phyloP scores from a whole-genome alignment of 23 tunicate species.

The Phallusia fumigata region DNA sequence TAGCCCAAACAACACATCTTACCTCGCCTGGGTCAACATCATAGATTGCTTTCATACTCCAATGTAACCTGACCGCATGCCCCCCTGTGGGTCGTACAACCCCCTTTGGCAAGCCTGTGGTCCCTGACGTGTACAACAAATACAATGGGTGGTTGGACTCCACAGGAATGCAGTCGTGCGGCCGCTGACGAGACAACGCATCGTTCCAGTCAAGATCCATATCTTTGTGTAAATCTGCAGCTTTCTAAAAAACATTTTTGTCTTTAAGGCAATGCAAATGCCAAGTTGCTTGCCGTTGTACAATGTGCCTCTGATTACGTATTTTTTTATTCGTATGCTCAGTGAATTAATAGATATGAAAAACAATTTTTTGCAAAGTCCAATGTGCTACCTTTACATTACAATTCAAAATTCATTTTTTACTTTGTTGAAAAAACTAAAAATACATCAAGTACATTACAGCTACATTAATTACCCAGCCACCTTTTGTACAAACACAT shows the following conservation, averaged over 20 bases:
- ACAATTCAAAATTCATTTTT: too few relatives aligned
- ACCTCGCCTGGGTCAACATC: constrained; percentile 95
- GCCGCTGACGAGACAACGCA: constrained; percentile 27
- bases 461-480: too few relatives aligned
- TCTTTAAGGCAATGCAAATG: too few relatives aligned
- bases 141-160: constrained; percentile 91
- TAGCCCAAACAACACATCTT: background rate
- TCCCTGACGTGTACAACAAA: constrained; percentile 89
- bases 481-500: too few relatives aligned
- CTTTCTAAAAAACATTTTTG: constrained; percentile 22
- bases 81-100: constrained; percentile 93
- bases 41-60: constrained; percentile 92
- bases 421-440: too few relatives aligned
- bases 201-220: constrained; percentile 78
- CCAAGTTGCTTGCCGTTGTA: too few relatives aligned
- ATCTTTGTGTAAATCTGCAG: constrained; percentile 29
- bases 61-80: constrained; percentile 75
- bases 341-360: too few relatives aligned
- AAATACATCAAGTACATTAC: too few relatives aligned
- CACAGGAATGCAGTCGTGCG: constrained; percentile 96
- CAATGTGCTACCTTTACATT: too few relatives aligned
- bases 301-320: too few relatives aligned
- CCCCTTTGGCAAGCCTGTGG: constrained; percentile 90
- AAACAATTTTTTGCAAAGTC: too few relatives aligned
- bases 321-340: too few relatives aligned